A percentile compares a stretch with the other conserved stretches of the same genome.
Conservation (phyloP, 2,113 vertebrate genomes). For the Psittacus erithacus region DNA sequence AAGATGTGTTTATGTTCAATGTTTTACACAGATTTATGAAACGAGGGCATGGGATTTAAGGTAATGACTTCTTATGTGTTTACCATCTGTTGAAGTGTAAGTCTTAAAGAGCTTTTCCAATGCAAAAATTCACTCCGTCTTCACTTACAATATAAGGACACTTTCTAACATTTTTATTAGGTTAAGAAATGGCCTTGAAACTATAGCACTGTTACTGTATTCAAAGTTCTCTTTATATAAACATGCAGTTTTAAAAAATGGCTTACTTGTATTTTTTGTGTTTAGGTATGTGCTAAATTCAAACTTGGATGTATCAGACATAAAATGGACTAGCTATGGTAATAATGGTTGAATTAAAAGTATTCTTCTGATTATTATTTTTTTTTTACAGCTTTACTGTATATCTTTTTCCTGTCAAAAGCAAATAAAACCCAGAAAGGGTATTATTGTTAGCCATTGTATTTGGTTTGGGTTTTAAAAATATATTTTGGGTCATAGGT, state of each 20-base stretch:
- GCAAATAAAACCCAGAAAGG: not conserved
- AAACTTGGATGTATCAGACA: not conserved
- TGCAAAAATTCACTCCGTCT: not conserved
- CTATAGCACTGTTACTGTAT: not conserved
- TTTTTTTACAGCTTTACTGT: not conserved
- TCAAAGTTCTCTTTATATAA: not conserved
- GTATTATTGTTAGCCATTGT: not conserved
- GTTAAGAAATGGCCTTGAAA: not conserved
- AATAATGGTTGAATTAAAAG: not conserved
- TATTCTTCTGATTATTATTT: not conserved
- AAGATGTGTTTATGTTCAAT: not conserved
- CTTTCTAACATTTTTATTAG: not conserved
- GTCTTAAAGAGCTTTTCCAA: not conserved
- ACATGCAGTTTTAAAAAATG: not conserved
- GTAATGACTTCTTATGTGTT: not conserved
- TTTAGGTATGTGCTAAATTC: not conserved
- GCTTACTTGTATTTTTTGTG: not conserved
- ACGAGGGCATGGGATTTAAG: not conserved
- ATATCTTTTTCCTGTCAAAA: not conserved
- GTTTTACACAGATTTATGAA: not conserved
- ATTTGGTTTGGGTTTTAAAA: not conserved
- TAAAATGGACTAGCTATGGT: not conserved
- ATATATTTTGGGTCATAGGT: not conserved
- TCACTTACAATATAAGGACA: not conserved
- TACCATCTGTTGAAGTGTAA: not conserved